Evolutionary conservation across 1,140 invertebrate species (phyloP).

Genomic region (Yoshiicerus persimilis): DNA sequence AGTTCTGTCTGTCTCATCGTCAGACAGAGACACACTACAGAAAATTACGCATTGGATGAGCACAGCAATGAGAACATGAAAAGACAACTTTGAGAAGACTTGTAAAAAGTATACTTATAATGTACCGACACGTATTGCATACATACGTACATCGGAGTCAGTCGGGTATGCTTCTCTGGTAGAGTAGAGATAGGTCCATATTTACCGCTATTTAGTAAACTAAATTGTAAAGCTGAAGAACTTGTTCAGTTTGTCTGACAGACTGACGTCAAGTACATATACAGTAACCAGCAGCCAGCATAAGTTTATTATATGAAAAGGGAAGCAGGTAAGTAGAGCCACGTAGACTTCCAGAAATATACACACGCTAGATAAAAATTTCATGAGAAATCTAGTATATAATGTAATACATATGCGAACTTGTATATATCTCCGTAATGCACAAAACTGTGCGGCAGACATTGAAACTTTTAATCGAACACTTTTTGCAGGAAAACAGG

Average conservation of each 20-base stretch:
- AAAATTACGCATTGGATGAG: background rate
- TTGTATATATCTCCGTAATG: background rate
- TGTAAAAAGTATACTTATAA: background rate
- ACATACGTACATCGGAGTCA: too few species aligned
- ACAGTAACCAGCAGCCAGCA: background rate
- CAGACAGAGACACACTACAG: background rate
- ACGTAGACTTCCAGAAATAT: background rate
- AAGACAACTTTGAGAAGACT: background rate
- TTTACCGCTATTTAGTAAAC: background rate
- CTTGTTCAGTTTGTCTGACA: background rate
- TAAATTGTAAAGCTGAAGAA: background rate
- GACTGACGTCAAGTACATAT: background rate
- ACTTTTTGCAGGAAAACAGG: background rate
- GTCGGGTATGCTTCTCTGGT: too few species aligned
- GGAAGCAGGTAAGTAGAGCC: background rate
- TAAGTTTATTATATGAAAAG: background rate
- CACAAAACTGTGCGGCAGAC: background rate
- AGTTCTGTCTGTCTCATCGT: background rate
- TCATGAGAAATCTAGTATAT: background rate
- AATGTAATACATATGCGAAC: background rate
- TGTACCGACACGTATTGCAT: too few species aligned
- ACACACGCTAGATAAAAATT: background rate
- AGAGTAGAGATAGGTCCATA: too few species aligned
- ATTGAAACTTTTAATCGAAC: background rate
- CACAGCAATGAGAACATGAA: background rate